Conservation (phyloP, 2,888 invertebrate genomes). For the Cenopis cana region DNA sequence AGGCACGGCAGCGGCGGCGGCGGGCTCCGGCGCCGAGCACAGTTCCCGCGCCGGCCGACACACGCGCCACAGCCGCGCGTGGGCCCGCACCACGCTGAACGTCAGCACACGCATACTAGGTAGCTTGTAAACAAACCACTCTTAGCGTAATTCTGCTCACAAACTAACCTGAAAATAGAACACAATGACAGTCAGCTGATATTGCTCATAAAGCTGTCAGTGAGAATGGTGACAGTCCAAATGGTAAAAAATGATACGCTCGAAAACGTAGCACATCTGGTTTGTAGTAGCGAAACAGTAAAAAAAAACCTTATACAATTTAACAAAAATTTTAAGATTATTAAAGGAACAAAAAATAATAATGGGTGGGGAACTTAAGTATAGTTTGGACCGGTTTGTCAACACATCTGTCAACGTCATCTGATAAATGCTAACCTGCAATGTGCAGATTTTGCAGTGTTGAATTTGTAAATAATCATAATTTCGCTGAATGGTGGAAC, state of each 20-base stretch:
- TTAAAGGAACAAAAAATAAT: no score
- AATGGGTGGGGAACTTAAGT: neutral
- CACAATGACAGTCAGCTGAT: slow-evolving; percentile 45
- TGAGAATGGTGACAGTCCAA: slow-evolving; percentile 3
- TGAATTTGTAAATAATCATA: slow-evolving; percentile 20
- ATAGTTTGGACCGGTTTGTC: slow-evolving; percentile 7
- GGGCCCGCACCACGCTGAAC: slow-evolving; percentile 62
- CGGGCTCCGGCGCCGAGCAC: slow-evolving; percentile 18
- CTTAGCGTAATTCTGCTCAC: slow-evolving; percentile 21
- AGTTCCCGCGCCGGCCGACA: slow-evolving; percentile 23
- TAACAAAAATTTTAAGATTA: neutral
- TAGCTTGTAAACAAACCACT: slow-evolving; percentile 16
- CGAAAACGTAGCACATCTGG: neutral
- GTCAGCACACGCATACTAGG: slow-evolving; percentile 64
- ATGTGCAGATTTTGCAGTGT: slow-evolving; percentile 24
- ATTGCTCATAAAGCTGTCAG: slow-evolving; percentile 7
- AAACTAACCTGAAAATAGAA: slow-evolving; percentile 25
- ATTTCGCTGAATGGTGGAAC: slow-evolving; percentile 20
- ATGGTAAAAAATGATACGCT: neutral
- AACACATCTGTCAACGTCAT: slow-evolving; percentile 30
- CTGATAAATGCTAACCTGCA: slow-evolving; percentile 31
- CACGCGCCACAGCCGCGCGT: slow-evolving; percentile 25
- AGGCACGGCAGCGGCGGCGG: neutral
- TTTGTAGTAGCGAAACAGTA: neutral
- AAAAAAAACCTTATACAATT: neutral